Conservation (phyloP, 2,113 vertebrate species). For the Takifugu flavidus region DNA sequence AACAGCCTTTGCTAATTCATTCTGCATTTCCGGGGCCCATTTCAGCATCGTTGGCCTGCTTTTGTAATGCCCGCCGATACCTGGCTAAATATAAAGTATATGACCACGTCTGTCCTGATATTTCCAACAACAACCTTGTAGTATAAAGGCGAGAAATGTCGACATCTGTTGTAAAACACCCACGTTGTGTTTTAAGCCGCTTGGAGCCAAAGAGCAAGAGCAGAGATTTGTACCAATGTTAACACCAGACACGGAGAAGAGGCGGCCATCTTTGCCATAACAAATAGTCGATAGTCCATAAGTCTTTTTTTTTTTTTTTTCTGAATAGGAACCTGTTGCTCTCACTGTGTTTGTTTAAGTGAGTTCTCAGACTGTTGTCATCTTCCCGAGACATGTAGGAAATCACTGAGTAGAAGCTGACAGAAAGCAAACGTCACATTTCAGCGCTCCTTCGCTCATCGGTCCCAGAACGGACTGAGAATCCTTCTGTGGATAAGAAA, state of each 20-base stretch:
- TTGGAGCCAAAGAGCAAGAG: slow-evolving; percentile 57
- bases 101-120: slow-evolving; percentile 15
- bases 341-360: slow-evolving; percentile 23
- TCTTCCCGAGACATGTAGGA: slow-evolving; percentile 58
- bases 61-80: slow-evolving; percentile 37
- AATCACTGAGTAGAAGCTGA: slow-evolving; percentile 45
- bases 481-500: slow-evolving; percentile 46
- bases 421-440: slow-evolving; percentile 9
- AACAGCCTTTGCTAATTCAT: slow-evolving; percentile 44
- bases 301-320: not conserved
- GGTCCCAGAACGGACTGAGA: slow-evolving; percentile 33
- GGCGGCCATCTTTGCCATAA: slow-evolving; percentile 13
- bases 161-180: slow-evolving; percentile 7
- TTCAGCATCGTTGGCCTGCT: slow-evolving; percentile 50
- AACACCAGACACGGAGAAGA: slow-evolving; percentile 27
- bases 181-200: slow-evolving; percentile 36
- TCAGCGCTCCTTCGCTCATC: slow-evolving; percentile 30
- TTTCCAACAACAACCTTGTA: slow-evolving; percentile 40
- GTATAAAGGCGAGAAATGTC: slow-evolving; percentile 25
- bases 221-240: slow-evolving; percentile 47
- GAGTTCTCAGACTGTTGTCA: slow-evolving; percentile 49
- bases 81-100: slow-evolving; percentile 52
- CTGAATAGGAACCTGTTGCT: slow-evolving; percentile 22
- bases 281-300: slow-evolving; percentile 16
- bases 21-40: slow-evolving; percentile 46